These are phyloP conservation scores for Chymomyza amoena DNA, from an alignment of 2,888 invertebrate genomes.

Conservation along the genomic window DNA sequence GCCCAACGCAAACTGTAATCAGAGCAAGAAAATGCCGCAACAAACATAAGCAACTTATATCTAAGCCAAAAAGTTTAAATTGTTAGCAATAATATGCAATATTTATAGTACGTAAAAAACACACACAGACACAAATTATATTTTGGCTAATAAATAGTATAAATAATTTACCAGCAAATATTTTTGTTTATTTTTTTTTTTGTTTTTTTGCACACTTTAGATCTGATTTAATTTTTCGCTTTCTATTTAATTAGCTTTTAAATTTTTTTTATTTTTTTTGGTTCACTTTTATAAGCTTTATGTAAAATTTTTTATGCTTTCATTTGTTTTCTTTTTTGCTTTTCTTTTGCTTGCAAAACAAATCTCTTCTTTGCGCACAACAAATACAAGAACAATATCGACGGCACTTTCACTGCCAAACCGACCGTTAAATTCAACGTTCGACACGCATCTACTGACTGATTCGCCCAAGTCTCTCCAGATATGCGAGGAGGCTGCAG, in stretches of 20 bases:
- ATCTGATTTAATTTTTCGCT: not conserved
- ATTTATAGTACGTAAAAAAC: constrained; percentile 26
- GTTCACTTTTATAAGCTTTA: not conserved
- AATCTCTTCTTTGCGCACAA: not conserved
- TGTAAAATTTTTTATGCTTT: too few relatives aligned
- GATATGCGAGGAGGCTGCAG: constrained; percentile 65
- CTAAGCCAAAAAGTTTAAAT: constrained; percentile 38
- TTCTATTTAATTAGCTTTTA: not conserved
- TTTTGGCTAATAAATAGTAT: not conserved
- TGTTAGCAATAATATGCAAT: constrained; percentile 31
- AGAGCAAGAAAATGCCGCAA: constrained; percentile 34
- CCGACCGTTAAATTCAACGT: constrained; percentile 78
- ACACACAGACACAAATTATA: constrained; percentile 1
- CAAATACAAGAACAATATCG: not conserved
- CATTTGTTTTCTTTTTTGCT: not conserved
- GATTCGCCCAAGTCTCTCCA: constrained; percentile 55
- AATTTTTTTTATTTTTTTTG: not conserved
- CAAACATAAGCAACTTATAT: constrained; percentile 51
- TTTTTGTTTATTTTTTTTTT: constrained; percentile 9
- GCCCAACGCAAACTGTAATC: constrained; percentile 22
- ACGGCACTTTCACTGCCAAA: constrained; percentile 68
- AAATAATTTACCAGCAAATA: constrained; percentile 31
- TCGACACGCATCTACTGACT: constrained; percentile 76
- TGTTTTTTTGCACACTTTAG: constrained; percentile 2
- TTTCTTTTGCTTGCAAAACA: not conserved